phyloP scores from a whole-genome alignment of 2,888 invertebrate genomes.

The Apoderus coryli region DNA sequence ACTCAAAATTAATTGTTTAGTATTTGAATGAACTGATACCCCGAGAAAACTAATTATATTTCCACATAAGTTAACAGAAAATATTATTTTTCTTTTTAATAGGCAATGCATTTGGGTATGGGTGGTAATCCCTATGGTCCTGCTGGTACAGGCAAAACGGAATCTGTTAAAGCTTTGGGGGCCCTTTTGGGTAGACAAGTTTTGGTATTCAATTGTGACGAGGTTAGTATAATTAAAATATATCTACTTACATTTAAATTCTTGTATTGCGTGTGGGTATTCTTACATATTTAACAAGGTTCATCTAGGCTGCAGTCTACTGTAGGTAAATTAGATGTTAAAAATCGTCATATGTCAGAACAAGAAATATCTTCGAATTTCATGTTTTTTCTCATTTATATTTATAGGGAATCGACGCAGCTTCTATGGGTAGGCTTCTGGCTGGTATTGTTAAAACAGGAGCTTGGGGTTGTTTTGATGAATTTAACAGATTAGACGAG shows the following conservation, averaged over 20 bases:
- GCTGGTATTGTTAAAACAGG: conserved; percentile 87
- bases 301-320: background rate
- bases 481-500: conserved; percentile 93
- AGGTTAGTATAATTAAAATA: conserved; percentile 38
- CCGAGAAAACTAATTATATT: conserved; percentile 1
- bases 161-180: conserved; percentile 93
- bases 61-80: background rate
- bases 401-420: conserved; percentile 76
- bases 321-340: too few relatives aligned
- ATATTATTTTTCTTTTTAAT: conserved; percentile 19
- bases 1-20: too few relatives aligned
- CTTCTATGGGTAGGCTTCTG: conserved; percentile 88
- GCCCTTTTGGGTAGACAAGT: conserved; percentile 82
- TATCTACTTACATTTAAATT: conserved; percentile 5
- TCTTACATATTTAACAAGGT: too few relatives aligned
- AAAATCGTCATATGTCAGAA: too few relatives aligned
- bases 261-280: too few relatives aligned
- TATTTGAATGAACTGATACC: too few relatives aligned
- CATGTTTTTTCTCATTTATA: background rate
- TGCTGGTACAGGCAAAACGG: conserved; percentile 98
- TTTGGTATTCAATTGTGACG: conserved; percentile 96
- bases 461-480: conserved; percentile 99
- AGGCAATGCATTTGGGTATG: conserved; percentile 87
- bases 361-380: too few relatives aligned
- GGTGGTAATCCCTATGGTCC: conserved; percentile 99